Percentiles rank a stretch among this genome's conserved stretches.
These are phyloP conservation scores for Diarsia mendica DNA, from an alignment of 2,888 invertebrate species.

Conservation along the genomic window DNA sequence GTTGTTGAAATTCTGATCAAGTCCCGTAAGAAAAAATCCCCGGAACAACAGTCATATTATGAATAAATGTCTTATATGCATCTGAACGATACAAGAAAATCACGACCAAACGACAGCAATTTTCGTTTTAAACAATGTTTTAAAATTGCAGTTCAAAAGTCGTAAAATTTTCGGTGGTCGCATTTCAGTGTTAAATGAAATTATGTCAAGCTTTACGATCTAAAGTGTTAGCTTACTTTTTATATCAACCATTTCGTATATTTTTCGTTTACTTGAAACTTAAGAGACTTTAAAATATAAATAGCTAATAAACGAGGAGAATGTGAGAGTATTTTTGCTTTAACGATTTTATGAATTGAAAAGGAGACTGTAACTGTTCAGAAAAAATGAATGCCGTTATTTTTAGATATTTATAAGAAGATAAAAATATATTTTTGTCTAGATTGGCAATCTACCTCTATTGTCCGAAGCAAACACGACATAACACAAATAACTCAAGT, in stretches of 20 bases:
- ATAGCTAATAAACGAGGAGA: slow-evolving; percentile 30
- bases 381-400: not conserved
- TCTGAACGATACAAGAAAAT: not conserved
- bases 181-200: slow-evolving; percentile 56
- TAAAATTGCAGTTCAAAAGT: slow-evolving; percentile 38
- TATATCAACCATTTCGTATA: slow-evolving; percentile 40
- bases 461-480: not conserved
- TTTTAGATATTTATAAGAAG: not conserved
- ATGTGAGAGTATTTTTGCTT: slow-evolving; percentile 18
- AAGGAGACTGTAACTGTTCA: not conserved
- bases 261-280: slow-evolving; percentile 47
- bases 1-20: not conserved
- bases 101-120: slow-evolving; percentile 1
- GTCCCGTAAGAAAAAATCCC: too few species aligned
- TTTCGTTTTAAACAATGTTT: slow-evolving; percentile 38
- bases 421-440: not conserved
- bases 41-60: too few species aligned
- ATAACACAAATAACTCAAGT: slow-evolving; percentile 11
- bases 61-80: not conserved
- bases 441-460: not conserved
- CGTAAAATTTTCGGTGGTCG: slow-evolving; percentile 48
- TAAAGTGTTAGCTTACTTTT: slow-evolving; percentile 46
- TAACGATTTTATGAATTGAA: slow-evolving; percentile 8
- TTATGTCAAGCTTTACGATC: slow-evolving; percentile 55
- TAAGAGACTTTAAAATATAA: slow-evolving; percentile 40